Evolutionary conservation across 2,888 invertebrate genomes (phyloP), one percentile per base, ranked within the genome.

Genomic region (Pycnomerus fuliginosus): DNA sequence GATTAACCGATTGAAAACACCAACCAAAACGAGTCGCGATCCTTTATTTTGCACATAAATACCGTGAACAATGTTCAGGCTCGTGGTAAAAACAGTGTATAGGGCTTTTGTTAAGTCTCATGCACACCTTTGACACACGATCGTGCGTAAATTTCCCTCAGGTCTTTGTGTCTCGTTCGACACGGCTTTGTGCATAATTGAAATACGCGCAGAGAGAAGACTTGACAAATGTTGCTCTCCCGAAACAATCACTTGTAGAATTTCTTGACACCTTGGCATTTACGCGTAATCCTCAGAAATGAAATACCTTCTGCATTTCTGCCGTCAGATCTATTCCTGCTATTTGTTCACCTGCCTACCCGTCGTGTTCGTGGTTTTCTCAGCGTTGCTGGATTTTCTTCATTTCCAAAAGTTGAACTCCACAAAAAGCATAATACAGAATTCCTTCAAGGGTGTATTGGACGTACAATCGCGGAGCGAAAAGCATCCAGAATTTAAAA

Each of bases 161-260:
- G 40, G 40, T 36, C 44, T 48, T 48, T 44, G 43, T 44, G 44
- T 43, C 22, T 13, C 14, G 42, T 40, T 45, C 38, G 45, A 45
- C 45, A 35, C 27, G 45, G 40, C 45, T 48, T 39, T 44, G 48
- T 44, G 48, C 43, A 48, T 48, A 48, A 48, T 48, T 48, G 48
- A 48, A 48, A 48, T 48, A 40, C 48, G 41, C 48, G 43, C 40
- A n/a, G 36, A 27, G 39, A 32, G 28, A n/a, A 22, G 23, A 29
- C 40, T 28, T 37, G 48, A 48, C 44, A 44, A 48, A 48, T 40
- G 44, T 48, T 41, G 25, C 37, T 32, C 38, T 31, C 44, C 16
- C 24, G 41, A 44, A 48, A 48, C 48, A 48, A 44, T 48, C 48
- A 44, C 48, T 48, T 35, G 48, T 39, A 44, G 44, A 44, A 48